phyloP scores from a whole-genome alignment of 2,888 invertebrate genomes.

The Odontocolon sp. region DNA sequence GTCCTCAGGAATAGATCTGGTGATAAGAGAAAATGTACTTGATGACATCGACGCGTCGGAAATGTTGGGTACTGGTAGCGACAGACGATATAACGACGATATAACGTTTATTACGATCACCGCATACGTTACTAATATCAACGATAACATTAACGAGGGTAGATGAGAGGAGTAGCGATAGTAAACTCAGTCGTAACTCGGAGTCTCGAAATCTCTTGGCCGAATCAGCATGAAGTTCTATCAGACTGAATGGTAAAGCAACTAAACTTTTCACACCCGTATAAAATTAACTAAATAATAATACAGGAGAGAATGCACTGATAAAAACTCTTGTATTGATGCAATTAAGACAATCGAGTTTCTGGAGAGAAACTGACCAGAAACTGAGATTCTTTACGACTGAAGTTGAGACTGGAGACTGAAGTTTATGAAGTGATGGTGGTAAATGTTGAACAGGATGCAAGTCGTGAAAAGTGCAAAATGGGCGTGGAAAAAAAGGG shows the following conservation, averaged over 20 bases:
- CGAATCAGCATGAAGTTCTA: constrained; percentile 22
- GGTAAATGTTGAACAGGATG: constrained; percentile 52
- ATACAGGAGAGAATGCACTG: too few species aligned
- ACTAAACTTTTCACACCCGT: constrained; percentile 17
- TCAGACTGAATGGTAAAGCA: constrained; percentile 20
- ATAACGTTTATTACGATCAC: constrained; percentile 25
- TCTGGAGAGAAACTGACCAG: constrained; percentile 54
- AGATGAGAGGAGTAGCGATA: constrained; percentile 20
- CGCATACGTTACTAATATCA: not conserved
- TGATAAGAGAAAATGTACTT: constrained; percentile 54
- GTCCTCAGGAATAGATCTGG: constrained; percentile 53
- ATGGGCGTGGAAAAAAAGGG: constrained; percentile 3
- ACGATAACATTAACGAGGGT: constrained; percentile 12
- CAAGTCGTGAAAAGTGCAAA: not conserved
- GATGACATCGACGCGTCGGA: constrained; percentile 24
- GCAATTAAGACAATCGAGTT: too few species aligned
- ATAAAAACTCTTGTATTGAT: too few species aligned
- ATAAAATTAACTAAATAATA: too few species aligned
- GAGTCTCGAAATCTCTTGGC: constrained; percentile 19
- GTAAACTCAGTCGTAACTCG: constrained; percentile 16
- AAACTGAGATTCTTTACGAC: constrained; percentile 53
- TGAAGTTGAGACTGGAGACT: too few species aligned
- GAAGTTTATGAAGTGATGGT: constrained; percentile 44
- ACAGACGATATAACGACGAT: constrained; percentile 44
- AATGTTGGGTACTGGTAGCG: constrained; percentile 23